These are phyloP conservation scores for Triplophysa rosa DNA, from an alignment of 2,113 vertebrate genomes.

Conservation along the genomic window DNA sequence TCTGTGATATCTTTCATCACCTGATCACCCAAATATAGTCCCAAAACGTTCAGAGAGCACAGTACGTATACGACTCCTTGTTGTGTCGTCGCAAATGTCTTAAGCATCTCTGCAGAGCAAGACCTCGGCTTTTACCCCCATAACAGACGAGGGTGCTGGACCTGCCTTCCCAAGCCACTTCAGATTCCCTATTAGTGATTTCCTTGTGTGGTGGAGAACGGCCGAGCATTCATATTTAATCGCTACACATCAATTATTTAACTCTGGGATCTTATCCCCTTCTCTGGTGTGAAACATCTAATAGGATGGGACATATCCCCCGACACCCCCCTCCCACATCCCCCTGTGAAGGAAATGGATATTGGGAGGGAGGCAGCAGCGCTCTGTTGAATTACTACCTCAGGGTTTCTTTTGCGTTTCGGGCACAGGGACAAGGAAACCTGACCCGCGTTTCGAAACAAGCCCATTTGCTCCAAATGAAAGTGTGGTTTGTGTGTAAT, in stretches of 20 bases:
- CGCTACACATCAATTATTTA: constrained; percentile 69
- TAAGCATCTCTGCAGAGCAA: neutral
- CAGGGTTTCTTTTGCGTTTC: neutral
- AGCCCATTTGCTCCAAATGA: constrained; percentile 17
- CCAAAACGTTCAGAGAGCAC: neutral
- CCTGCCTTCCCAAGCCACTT: constrained; percentile 11
- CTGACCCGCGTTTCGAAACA: constrained; percentile 31
- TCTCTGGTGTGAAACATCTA: constrained; percentile 53
- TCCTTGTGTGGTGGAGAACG: constrained; percentile 33
- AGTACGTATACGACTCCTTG: neutral
- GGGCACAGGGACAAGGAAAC: neutral
- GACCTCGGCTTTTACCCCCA: constrained; percentile 45
- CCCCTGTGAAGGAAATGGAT: neutral
- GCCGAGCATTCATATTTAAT: constrained; percentile 68
- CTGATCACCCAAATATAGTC: neutral
- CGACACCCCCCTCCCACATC: constrained; percentile 19
- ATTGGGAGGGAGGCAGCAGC: neutral
- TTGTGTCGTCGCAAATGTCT: constrained; percentile 3
- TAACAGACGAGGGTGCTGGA: neutral
- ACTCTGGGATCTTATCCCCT: constrained; percentile 58
- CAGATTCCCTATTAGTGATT: constrained; percentile 49
- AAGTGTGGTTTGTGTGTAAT: constrained; percentile 3
- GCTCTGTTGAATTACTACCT: constrained; percentile 1
- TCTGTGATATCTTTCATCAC: too few species aligned
- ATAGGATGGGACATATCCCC: constrained; percentile 52